A percentile compares a stretch with the other conserved stretches of the same genome.
These are phyloP conservation scores for Penaeus monodon DNA, from an alignment of 2,888 invertebrate species.

Conservation along the genomic window DNA sequence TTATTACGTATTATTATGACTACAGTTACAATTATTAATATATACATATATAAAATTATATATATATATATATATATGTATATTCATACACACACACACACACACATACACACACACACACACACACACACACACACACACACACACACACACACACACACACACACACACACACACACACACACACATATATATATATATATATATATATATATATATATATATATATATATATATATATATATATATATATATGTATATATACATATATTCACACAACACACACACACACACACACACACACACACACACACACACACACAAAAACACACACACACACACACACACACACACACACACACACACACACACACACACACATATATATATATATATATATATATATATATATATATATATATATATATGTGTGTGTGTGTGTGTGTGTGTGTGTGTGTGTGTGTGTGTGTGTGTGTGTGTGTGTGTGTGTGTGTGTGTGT, in stretches of 20 bases:
- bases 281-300: too few species aligned
- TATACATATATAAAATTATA: slow-evolving; percentile 34
- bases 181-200: slow-evolving; percentile 12
- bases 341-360: too few species aligned
- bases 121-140: slow-evolving; percentile 23
- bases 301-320: too few species aligned
- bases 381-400: too few species aligned
- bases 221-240: neutral
- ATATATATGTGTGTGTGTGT: too few species aligned
- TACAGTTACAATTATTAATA: neutral
- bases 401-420: too few species aligned
- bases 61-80: slow-evolving; percentile 39
- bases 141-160: neutral
- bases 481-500: neutral
- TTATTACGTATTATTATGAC: too few species aligned
- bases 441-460: neutral
- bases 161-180: slow-evolving; percentile 7
- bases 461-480: neutral
- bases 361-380: too few species aligned
- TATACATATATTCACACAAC: too few species aligned
- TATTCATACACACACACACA: neutral
- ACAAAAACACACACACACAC: too few species aligned
- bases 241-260: too few species aligned
- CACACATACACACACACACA: neutral
- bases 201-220: slow-evolving; percentile 8